Base-by-base conservation (phyloP, 2,113 vertebrate genomes). In the Prinia subflava region DNA sequence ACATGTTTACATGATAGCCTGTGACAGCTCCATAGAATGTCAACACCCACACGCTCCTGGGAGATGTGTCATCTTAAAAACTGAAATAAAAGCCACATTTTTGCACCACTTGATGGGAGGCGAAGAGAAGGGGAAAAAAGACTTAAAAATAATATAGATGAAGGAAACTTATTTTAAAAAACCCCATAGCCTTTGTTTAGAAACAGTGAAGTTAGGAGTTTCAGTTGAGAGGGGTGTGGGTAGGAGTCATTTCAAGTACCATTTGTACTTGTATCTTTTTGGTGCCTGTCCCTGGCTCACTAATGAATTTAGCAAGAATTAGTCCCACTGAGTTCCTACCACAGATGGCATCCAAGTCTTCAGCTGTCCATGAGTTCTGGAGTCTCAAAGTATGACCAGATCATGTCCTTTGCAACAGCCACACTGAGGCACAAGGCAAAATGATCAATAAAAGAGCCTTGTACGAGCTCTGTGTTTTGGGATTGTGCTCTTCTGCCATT, bases 1-100 rank as follows among this genome's bases (percentile, higher is more conserved):
- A 94, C 81, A 89, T 95, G 95, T 97, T 97, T 97, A 96, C 96
- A 95, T 78, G 92, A 91, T 96, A 87, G 95, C 93, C 96, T 96
- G 90, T 95, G 97, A 96, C 96, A 97, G 94, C 83, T 97, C 90
- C 91, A 87, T 92, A 96, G 96, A 97, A 90, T 91, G 81, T 96
- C 95, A 91, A 97, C 94, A 9, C 97, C 97, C 95, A 97, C 96
- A 90, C 30, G 31, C 91, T 81, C 90, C 76, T 77, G 92, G 75
- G 89, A 96, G 94, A 96, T 94, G 95, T 97, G 96, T 96, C 96
- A 95, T 96, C 94, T 95, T 88, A 74, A 91, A 96, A 95, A 76
- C 57, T 0, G 22, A 96, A 97, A 95, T 94, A 96, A 96, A 97
- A 91, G 73, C 89, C 64, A 85, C 78, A 88, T 71, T 94, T 94